These are phyloP conservation scores for Plecturocebus donacophilus DNA, from an alignment of 2,113 vertebrate genomes.

Conservation along the genomic window DNA sequence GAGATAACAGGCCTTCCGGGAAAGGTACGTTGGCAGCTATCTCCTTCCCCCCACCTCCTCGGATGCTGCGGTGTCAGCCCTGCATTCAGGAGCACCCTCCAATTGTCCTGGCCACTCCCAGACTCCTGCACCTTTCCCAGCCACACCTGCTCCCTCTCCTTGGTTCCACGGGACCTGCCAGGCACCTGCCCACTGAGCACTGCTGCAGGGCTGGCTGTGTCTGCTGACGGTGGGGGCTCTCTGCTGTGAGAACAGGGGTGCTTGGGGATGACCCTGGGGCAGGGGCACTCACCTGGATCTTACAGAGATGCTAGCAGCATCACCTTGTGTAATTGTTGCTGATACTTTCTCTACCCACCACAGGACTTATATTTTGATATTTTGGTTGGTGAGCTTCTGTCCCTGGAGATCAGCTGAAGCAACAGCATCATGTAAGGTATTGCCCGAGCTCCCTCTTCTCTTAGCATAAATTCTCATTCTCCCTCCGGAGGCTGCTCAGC, in stretches of 20 bases:
- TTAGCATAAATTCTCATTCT: rapidly evolving
- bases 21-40: rapidly evolving
- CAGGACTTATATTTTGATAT: not conserved
- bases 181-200: rapidly evolving
- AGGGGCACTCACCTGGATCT: not conserved
- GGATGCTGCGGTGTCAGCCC: too few relatives aligned
- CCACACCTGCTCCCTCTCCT: not conserved
- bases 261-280: not conserved
- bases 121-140: too few relatives aligned
- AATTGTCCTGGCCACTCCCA: too few relatives aligned
- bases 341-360: not conserved
- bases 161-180: not conserved
- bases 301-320: rapidly evolving
- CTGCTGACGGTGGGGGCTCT: rapidly evolving
- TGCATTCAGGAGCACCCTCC: too few relatives aligned
- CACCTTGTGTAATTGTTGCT: not conserved
- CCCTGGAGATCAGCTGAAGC: not conserved
- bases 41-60: not conserved
- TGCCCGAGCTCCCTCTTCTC: not conserved
- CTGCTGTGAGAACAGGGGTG: not conserved
- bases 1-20: not conserved
- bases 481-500: not conserved
- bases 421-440: not conserved
- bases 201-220: too few relatives aligned
- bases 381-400: not conserved